Conservation (phyloP, 2,888 invertebrate species). For the Drosophila fulvimacula region DNA sequence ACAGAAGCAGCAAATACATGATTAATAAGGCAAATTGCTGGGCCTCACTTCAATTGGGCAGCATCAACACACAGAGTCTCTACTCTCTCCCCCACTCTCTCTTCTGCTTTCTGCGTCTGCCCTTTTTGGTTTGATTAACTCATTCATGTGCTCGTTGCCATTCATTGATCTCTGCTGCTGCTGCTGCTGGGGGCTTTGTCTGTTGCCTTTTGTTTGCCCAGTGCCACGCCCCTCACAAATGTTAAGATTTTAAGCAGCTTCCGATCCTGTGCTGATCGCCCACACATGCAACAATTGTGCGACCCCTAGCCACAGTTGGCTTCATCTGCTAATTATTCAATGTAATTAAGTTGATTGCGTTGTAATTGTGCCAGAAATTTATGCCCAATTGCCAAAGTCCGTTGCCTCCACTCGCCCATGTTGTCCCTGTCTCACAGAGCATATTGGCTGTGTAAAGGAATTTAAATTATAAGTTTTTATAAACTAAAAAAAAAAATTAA, state of each 20-base stretch:
- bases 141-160: slow-evolving; percentile 52
- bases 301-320: slow-evolving; percentile 16
- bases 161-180: slow-evolving; percentile 61
- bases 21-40: slow-evolving; percentile 61
- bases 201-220: slow-evolving; percentile 10
- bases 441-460: slow-evolving; percentile 7
- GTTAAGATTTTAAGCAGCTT: slow-evolving; percentile 17
- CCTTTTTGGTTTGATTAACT: slow-evolving; percentile 42
- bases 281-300: not conserved
- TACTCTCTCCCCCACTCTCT: not conserved
- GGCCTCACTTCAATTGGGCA: slow-evolving; percentile 50
- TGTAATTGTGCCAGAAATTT: slow-evolving; percentile 74
- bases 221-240: slow-evolving; percentile 36
- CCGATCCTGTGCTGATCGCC: slow-evolving; percentile 31
- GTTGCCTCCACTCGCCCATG: slow-evolving; percentile 35
- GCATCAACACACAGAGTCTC: slow-evolving; percentile 35
- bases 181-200: slow-evolving; percentile 35
- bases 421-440: not conserved
- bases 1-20: slow-evolving; percentile 25
- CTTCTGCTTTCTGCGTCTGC: not conserved
- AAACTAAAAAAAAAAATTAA: too few species aligned
- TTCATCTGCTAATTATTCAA: slow-evolving; percentile 72
- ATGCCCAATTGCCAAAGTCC: slow-evolving; percentile 65
- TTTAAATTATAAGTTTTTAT: too few species aligned
- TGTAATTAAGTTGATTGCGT: slow-evolving; percentile 77